These are phyloP conservation scores for Meriones unguiculatus DNA, from an alignment of 2,113 vertebrate species.

Conservation along the genomic window DNA sequence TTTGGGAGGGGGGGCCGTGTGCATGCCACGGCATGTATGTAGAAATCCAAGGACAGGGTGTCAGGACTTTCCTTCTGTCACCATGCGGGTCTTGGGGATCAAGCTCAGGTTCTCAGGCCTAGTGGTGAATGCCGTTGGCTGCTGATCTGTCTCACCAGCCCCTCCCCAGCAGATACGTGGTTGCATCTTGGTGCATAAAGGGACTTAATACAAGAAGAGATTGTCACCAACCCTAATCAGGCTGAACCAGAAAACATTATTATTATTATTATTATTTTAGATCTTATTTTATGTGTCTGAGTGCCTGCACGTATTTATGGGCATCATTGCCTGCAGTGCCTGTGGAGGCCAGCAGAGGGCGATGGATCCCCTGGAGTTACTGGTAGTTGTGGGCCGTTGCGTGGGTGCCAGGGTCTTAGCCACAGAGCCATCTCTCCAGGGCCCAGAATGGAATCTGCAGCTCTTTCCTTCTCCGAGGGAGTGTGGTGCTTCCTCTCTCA, in stretches of 20 bases:
- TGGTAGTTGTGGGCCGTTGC: not conserved
- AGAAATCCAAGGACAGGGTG: not conserved
- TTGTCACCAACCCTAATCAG: not conserved
- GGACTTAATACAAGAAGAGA: not conserved
- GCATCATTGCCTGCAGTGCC: not conserved
- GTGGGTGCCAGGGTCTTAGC: not conserved
- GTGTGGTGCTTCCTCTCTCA: not conserved
- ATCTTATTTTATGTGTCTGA: not conserved
- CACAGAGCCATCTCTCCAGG: not conserved
- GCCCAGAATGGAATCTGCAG: not conserved
- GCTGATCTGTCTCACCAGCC: not conserved
- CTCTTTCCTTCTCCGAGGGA: not conserved
- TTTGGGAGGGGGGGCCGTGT: not conserved
- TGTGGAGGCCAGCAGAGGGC: not conserved
- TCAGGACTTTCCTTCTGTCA: not conserved
- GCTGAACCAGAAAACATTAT: not conserved
- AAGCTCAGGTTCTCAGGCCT: not conserved
- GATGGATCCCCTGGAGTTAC: not conserved
- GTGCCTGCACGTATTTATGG: not conserved
- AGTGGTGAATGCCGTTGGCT: not conserved
- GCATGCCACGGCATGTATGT: not conserved
- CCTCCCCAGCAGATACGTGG: not conserved
- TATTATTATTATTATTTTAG: not conserved
- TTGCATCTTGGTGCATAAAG: slow-evolving; percentile 15
- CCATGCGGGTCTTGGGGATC: not conserved